Evolutionary conservation across 2,888 invertebrate species (phyloP).

Genomic region (Synergus gifuensis): DNA sequence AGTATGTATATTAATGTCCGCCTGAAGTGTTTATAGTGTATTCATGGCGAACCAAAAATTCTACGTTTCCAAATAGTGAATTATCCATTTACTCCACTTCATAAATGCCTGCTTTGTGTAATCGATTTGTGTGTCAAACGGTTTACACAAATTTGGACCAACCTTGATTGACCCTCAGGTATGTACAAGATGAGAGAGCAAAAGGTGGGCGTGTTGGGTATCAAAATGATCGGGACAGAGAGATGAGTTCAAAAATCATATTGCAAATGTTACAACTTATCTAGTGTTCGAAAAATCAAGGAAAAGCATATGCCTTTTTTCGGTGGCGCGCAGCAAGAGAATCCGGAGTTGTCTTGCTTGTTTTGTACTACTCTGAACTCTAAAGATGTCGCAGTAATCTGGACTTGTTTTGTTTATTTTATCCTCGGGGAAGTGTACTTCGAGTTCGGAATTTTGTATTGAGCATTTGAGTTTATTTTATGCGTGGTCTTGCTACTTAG

Average conservation of each 20-base stretch:
- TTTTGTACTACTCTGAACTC: background rate
- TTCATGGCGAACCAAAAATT: no score
- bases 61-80: no score
- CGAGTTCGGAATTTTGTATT: background rate
- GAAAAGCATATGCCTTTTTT: background rate
- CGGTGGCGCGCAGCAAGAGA: background rate
- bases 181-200: constrained; percentile 69
- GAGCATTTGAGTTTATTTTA: no score
- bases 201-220: constrained; percentile 76
- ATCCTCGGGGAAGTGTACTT: background rate
- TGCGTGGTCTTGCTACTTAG: no score
- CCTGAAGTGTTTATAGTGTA: no score
- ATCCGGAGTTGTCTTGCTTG: no score
- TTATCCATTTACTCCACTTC: constrained; percentile 3
- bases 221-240: constrained; percentile 59
- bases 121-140: constrained; percentile 80
- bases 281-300: background rate
- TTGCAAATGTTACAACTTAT: background rate
- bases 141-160: constrained; percentile 79
- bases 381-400: background rate
- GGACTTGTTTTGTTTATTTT: background rate
- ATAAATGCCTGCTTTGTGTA: constrained; percentile 64
- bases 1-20: no score
- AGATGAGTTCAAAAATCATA: constrained; percentile 22
- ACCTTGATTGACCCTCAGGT: constrained; percentile 79